Conservation (phyloP, 2,888 invertebrate genomes). For the Griposia aprilina region DNA sequence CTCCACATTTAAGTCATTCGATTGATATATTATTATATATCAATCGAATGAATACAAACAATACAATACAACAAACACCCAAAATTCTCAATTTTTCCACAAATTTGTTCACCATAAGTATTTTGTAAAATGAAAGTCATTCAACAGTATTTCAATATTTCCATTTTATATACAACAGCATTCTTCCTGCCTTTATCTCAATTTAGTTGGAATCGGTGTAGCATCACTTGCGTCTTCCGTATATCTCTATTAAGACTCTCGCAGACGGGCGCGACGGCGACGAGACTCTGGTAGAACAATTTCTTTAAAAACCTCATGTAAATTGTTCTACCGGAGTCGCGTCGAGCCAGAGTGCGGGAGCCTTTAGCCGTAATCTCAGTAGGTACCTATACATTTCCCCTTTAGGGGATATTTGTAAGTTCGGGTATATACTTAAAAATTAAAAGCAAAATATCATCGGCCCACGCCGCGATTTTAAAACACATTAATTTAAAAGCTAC, state of each 20-base stretch:
- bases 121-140: neutral
- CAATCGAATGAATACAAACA: too few species aligned
- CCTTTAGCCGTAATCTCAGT: neutral
- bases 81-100: too few species aligned
- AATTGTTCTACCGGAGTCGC: neutral
- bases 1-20: neutral
- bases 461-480: neutral
- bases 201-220: neutral
- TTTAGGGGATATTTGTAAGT: neutral
- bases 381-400: neutral
- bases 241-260: neutral
- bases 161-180: too few species aligned
- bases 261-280: too few species aligned
- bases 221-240: too few species aligned
- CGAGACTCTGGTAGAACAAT: too few species aligned
- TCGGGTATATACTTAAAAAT: conserved; percentile 9
- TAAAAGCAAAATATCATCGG: conserved; percentile 13
- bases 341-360: neutral
- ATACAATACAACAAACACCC: too few species aligned
- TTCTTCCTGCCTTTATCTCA: neutral
- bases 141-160: neutral
- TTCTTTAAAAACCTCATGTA: neutral
- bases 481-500: conserved; percentile 35
- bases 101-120: too few species aligned
- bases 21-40: too few species aligned